These are phyloP conservation scores for Bombus vancouverensis DNA, from an alignment of 1,140 invertebrate species.

Conservation along the genomic window DNA sequence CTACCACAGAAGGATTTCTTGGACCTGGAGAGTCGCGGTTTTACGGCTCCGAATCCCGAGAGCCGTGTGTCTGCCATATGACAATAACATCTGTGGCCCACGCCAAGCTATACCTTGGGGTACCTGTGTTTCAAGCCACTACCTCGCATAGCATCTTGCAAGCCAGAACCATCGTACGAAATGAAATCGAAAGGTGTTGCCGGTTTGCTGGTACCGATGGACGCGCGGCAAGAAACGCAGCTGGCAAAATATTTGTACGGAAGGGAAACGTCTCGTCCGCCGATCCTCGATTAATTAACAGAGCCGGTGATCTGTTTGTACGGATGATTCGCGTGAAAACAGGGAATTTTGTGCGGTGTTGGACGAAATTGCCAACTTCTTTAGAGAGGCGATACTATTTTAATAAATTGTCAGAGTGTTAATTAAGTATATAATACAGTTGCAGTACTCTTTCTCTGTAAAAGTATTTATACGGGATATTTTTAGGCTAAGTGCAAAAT, in stretches of 20 bases:
- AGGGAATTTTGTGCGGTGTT: neutral
- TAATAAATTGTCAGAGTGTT: too few relatives aligned
- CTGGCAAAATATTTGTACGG: conserved; percentile 65
- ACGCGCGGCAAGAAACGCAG: conserved; percentile 53
- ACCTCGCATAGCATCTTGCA: conserved; percentile 69
- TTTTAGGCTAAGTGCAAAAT: too few relatives aligned
- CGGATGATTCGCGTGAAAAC: neutral
- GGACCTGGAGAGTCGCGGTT: conserved; percentile 68
- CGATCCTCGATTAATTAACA: conserved; percentile 28
- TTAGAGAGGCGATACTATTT: neutral
- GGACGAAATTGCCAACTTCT: neutral
- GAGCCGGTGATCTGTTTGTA: neutral
- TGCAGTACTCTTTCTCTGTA: too few relatives aligned
- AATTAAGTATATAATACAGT: too few relatives aligned
- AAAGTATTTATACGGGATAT: too few relatives aligned
- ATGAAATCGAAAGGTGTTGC: conserved; percentile 67
- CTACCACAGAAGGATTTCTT: conserved; percentile 51
- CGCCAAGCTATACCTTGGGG: conserved; percentile 38
- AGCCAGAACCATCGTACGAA: conserved; percentile 66
- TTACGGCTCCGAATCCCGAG: conserved; percentile 55
- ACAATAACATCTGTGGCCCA: conserved; percentile 79
- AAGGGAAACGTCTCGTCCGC: conserved; percentile 22
- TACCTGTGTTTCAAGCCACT: conserved; percentile 16
- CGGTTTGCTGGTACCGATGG: conserved; percentile 2
- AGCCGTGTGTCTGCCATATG: conserved; percentile 76